Evolutionary conservation across 2,113 vertebrate genomes (phyloP).

Genomic region (Dipodomys stephensi): DNA sequence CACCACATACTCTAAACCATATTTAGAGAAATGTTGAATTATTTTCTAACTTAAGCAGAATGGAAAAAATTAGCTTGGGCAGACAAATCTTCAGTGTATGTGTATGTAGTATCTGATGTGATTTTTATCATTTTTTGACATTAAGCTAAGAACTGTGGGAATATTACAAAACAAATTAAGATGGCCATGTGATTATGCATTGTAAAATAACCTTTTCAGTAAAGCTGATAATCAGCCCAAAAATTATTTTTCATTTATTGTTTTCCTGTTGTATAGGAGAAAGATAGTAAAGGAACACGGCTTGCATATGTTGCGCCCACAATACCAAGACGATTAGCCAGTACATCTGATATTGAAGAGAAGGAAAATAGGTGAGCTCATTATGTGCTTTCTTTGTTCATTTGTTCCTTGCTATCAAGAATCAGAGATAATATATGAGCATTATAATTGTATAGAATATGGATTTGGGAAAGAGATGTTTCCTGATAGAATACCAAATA

Average conservation of each 20-base stretch:
- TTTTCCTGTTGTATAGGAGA: conserved; percentile 89
- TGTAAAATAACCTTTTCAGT: background rate
- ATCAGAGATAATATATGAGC: background rate
- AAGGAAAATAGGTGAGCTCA: conserved; percentile 95
- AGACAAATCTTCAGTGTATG: background rate
- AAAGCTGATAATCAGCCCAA: background rate
- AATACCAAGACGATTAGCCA: conserved; percentile 96
- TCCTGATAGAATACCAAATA: background rate
- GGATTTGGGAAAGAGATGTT: background rate
- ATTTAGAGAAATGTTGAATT: conserved; percentile 35
- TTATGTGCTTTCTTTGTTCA: conserved; percentile 18
- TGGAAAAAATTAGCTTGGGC: conserved; percentile 9
- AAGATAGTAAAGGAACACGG: conserved; percentile 94
- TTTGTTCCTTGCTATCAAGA: background rate
- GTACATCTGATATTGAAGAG: conserved; percentile 97
- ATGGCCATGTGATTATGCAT: background rate
- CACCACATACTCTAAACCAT: background rate
- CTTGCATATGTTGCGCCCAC: conserved; percentile 97
- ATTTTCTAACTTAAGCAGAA: conserved; percentile 40
- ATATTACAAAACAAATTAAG: conserved; percentile 29
- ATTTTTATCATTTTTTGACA: conserved; percentile 17
- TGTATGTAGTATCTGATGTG: background rate
- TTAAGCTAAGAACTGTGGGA: conserved; percentile 1
- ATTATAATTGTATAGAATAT: background rate
- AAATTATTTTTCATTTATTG: conserved; percentile 29